Conservation (phyloP, 2,888 invertebrate genomes). For the Philereme transversata region DNA sequence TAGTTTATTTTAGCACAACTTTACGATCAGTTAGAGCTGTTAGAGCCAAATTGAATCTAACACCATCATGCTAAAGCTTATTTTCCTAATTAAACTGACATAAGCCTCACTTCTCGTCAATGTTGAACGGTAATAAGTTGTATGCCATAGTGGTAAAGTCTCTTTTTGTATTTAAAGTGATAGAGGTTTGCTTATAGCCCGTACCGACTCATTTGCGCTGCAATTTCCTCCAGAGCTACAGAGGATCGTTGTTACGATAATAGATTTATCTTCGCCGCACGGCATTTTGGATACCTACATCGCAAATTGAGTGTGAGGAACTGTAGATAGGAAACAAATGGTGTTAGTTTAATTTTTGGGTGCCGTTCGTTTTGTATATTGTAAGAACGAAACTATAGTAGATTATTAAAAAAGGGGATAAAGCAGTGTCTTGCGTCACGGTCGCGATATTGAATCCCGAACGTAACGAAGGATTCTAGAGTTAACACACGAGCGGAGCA, state of each 20-base stretch:
- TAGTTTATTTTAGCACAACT: not conserved
- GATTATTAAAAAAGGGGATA: too few species aligned
- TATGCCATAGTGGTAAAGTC: too few species aligned
- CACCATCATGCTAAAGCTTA: conserved; percentile 1
- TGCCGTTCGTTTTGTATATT: too few species aligned
- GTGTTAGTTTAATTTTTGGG: too few species aligned
- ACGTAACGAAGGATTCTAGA: too few species aligned
- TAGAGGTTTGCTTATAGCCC: conserved; percentile 3
- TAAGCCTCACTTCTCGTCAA: too few species aligned
- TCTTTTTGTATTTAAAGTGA: not conserved
- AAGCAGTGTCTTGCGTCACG: too few species aligned
- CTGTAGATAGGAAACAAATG: not conserved
- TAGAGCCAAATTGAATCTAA: conserved; percentile 1
- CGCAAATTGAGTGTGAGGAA: conserved; percentile 3
- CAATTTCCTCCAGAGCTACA: conserved; percentile 76
- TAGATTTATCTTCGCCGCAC: conserved; percentile 56
- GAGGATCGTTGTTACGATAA: conserved; percentile 64
- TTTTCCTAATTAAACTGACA: conserved; percentile 2
- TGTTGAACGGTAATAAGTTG: too few species aligned
- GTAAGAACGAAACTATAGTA: too few species aligned
- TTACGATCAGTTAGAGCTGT: not conserved
- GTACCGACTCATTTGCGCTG: conserved; percentile 43
- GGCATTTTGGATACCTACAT: conserved; percentile 13
- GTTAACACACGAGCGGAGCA: too few species aligned
- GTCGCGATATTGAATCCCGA: too few species aligned